A percentile compares a stretch with the other conserved stretches of the same genome.
Evolutionary conservation across 2,888 invertebrate genomes (phyloP).

Genomic region (Platypus cylindrus): DNA sequence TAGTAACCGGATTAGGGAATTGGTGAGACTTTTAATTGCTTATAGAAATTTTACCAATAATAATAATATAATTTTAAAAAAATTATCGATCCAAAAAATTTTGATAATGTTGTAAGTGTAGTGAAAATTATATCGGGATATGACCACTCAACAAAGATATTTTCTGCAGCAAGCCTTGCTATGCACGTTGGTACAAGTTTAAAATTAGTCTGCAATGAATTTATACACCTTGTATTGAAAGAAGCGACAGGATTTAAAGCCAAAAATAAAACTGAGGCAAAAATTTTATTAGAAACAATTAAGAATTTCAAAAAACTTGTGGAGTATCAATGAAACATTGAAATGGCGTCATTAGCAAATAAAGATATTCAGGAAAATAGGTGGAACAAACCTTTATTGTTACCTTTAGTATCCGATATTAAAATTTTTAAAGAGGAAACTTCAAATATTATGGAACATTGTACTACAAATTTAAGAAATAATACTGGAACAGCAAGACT

Average conservation of each 20-base stretch:
- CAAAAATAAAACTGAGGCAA: constrained; percentile 11
- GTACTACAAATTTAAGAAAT: constrained; percentile 9
- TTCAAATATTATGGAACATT: constrained; percentile 12
- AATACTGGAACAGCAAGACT: constrained; percentile 8
- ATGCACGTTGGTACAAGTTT: constrained; percentile 19
- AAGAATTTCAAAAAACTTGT: constrained; percentile 13
- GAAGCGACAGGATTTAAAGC: constrained; percentile 15
- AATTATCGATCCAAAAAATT: constrained; percentile 17
- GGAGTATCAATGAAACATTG: constrained; percentile 17
- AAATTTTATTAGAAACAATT: constrained; percentile 3
- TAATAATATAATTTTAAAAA: constrained; percentile 16
- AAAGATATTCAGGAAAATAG: constrained; percentile 19
- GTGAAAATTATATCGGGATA: constrained; percentile 17
- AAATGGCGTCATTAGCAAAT: constrained; percentile 19
- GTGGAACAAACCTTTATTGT: constrained; percentile 19
- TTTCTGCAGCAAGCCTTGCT: constrained; percentile 18
- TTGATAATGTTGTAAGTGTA: constrained; percentile 16
- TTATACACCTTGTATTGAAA: constrained; percentile 17
- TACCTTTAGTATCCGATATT: constrained; percentile 18
- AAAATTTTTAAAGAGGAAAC: constrained; percentile 17
- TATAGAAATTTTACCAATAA: constrained; percentile 16
- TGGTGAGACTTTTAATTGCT: background rate
- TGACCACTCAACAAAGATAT: constrained; percentile 17
- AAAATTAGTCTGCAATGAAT: constrained; percentile 17
- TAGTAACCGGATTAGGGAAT: background rate